Conservation (phyloP, 2,113 vertebrate genomes). For the Tinamus guttatus region DNA sequence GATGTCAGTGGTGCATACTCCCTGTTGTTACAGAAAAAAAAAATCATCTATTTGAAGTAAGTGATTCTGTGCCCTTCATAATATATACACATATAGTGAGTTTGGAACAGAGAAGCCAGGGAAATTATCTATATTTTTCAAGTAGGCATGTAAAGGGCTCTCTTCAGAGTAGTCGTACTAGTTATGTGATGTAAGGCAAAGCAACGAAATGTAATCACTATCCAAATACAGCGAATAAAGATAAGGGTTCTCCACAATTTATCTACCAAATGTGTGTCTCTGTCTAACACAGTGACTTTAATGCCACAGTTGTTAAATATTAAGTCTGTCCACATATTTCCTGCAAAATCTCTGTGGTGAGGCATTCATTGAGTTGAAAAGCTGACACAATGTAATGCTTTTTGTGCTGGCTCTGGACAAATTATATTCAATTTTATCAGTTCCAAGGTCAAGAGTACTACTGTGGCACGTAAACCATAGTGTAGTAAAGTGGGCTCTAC, state of each 20-base stretch:
- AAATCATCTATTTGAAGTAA: neutral
- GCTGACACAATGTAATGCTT: slow-evolving; percentile 41
- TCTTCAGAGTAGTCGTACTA: neutral
- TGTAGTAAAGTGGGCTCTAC: neutral
- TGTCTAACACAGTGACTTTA: neutral
- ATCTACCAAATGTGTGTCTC: slow-evolving; percentile 4
- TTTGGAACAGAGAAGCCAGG: neutral
- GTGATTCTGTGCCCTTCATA: neutral
- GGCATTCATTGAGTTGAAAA: slow-evolving; percentile 26
- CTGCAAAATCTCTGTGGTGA: slow-evolving; percentile 28
- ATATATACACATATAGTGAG: neutral
- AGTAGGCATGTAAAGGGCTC: neutral
- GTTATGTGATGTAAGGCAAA: neutral
- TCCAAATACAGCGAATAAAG: neutral
- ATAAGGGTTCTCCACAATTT: slow-evolving; percentile 12
- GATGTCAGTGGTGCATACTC: neutral
- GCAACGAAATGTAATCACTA: slow-evolving; percentile 14
- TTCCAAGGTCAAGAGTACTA: slow-evolving; percentile 40
- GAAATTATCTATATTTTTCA: neutral
- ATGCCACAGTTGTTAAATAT: slow-evolving; percentile 11
- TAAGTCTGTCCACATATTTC: slow-evolving; percentile 44
- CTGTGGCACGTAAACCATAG: neutral
- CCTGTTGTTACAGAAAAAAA: neutral
- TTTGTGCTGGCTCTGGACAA: slow-evolving; percentile 31
- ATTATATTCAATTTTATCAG: slow-evolving; percentile 44